A percentile compares a stretch with the other conserved stretches of the same genome.
phyloP scores from a whole-genome alignment of 2,797 vertebrate genomes.

The Lacerta viridis region DNA sequence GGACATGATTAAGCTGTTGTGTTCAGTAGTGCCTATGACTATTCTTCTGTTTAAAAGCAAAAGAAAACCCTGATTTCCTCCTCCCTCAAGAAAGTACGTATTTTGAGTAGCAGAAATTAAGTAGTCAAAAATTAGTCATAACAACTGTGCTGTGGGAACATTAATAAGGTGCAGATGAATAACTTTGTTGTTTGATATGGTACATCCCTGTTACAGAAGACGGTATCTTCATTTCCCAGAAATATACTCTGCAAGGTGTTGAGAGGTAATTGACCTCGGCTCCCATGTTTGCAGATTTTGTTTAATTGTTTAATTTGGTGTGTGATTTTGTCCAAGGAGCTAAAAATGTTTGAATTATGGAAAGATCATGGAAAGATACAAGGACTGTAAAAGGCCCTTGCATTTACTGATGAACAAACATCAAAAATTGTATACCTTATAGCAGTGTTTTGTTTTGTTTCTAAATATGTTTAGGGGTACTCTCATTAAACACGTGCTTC shows the following conservation, averaged over 20 bases:
- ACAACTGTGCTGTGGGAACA: neutral
- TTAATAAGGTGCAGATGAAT: neutral
- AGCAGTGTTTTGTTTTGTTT: neutral
- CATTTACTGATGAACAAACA: neutral
- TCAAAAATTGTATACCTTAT: neutral
- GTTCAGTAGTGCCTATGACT: neutral
- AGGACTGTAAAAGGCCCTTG: neutral
- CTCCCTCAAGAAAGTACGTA: neutral
- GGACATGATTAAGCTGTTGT: neutral
- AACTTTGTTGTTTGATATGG: constrained; percentile 8
- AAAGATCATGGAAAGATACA: neutral
- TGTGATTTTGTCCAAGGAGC: neutral
- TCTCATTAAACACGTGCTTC: too few species aligned
- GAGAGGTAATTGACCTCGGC: neutral
- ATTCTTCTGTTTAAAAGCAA: neutral
- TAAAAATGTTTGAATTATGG: neutral
- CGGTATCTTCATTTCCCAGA: neutral
- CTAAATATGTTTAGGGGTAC: too few species aligned
- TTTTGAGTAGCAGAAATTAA: neutral
- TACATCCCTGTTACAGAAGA: neutral
- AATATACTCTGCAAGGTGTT: neutral
- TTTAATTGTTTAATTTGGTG: neutral
- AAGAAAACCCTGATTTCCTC: neutral
- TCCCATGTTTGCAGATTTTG: neutral
- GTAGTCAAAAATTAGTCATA: constrained; percentile 5